Evolutionary conservation across 1,140 invertebrate species (phyloP).

Genomic region (Sipha flava): DNA sequence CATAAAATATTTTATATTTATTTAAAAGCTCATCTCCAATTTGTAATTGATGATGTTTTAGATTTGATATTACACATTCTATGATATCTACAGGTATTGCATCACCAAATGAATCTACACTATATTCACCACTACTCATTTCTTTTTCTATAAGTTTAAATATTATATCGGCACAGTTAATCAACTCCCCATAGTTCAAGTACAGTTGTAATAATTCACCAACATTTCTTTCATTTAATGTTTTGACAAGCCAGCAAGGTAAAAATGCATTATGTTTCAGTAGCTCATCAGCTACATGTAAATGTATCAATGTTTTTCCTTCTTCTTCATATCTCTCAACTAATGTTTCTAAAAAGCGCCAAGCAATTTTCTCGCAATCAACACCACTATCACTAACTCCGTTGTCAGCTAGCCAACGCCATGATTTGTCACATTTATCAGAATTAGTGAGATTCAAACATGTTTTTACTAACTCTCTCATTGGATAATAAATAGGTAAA

Average conservation of each 20-base stretch:
- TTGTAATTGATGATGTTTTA: conserved; percentile 14
- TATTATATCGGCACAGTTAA: conserved; percentile 2
- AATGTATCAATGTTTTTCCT: not conserved
- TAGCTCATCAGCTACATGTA: conserved; percentile 14
- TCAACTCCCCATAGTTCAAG: conserved; percentile 17
- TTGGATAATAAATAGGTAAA: not conserved
- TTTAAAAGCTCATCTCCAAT: not conserved
- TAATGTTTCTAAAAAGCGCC: conserved; percentile 19
- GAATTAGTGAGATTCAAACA: not conserved
- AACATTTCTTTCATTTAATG: conserved; percentile 11
- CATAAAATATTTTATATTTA: conserved; percentile 10
- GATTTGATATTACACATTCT: not conserved
- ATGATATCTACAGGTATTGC: conserved; percentile 10
- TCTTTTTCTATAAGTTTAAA: conserved; percentile 4
- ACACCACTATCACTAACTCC: not conserved
- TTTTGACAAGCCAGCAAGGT: conserved; percentile 15
- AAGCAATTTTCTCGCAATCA: conserved; percentile 22
- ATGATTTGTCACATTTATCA: conserved; percentile 3
- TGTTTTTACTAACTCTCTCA: conserved; percentile 17
- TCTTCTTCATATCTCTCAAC: conserved; percentile 7
- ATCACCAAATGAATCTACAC: not conserved
- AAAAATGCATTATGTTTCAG: conserved; percentile 11
- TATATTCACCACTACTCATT: not conserved
- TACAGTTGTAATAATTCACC: conserved; percentile 2
- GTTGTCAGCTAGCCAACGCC: conserved; percentile 6